These are phyloP conservation scores for Oreotrochilus melanogaster DNA, from an alignment of 2,113 vertebrate species.

Conservation along the genomic window DNA sequence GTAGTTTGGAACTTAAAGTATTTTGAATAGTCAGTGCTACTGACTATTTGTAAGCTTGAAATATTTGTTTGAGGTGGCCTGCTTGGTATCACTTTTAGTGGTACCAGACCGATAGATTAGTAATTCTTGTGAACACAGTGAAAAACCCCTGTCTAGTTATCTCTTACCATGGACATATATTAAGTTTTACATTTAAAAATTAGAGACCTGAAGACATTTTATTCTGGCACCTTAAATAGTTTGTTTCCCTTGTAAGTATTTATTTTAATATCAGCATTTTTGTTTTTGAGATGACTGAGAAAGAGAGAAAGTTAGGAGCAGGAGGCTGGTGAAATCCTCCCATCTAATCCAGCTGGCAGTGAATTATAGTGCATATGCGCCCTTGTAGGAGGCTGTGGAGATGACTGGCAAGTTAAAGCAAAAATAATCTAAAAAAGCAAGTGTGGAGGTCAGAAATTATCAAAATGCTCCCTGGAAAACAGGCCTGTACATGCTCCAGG, in stretches of 20 bases:
- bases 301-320: background rate
- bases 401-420: background rate
- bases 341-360: background rate
- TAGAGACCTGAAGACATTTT: background rate
- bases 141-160: background rate
- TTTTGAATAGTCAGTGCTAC: background rate
- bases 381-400: background rate
- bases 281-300: background rate
- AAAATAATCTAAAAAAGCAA: background rate
- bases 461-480: background rate
- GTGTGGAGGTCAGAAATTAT: background rate
- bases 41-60: background rate
- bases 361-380: background rate
- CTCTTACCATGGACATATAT: background rate
- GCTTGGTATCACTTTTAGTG: background rate
- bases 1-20: background rate
- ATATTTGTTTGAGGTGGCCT: background rate
- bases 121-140: background rate
- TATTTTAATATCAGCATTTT: background rate
- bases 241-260: background rate
- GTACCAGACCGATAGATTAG: background rate
- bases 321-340: background rate
- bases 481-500: background rate
- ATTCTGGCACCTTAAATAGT: background rate
- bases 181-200: background rate